Conservation (phyloP, 2,113 vertebrate species). For the Macrotis lagotis region DNA sequence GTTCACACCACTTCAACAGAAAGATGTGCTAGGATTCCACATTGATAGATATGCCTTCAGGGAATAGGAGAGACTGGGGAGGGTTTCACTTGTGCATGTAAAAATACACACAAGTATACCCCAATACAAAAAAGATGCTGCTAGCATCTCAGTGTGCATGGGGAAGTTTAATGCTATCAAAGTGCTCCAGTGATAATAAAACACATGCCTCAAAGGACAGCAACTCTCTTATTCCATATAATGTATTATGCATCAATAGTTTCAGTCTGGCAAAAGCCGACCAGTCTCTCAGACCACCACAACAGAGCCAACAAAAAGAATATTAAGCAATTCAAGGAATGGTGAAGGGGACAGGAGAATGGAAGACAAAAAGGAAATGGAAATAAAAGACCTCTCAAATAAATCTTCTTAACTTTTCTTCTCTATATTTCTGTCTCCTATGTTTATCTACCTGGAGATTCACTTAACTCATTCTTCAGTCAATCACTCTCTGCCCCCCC, state of each 20-base stretch:
- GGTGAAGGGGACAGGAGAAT: constrained; percentile 44
- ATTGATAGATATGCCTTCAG: background rate
- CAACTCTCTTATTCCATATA: constrained; percentile 73
- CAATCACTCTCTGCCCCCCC: background rate
- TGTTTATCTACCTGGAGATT: background rate
- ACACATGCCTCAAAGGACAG: constrained; percentile 70
- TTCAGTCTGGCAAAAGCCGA: constrained; percentile 59
- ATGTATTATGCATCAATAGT: constrained; percentile 80
- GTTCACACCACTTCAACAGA: constrained; percentile 27
- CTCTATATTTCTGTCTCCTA: background rate
- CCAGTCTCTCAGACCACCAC: constrained; percentile 65
- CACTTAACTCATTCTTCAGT: background rate
- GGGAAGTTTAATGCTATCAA: constrained; percentile 67
- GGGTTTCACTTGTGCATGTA: constrained; percentile 8
- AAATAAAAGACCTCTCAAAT: background rate
- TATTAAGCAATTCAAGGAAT: constrained; percentile 64
- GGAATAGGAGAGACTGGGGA: background rate
- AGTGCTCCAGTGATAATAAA: constrained; percentile 67
- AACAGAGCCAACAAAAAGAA: constrained; percentile 71
- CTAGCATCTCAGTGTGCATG: constrained; percentile 19
- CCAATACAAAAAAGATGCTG: background rate
- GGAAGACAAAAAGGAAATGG: constrained; percentile 6
- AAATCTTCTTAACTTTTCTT: background rate
- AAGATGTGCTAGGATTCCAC: constrained; percentile 23
- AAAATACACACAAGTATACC: constrained; percentile 11